A percentile compares a stretch with the other conserved stretches of the same genome.
Conservation (phyloP, 2,113 vertebrate genomes). For the Callospermophilus lateralis region DNA sequence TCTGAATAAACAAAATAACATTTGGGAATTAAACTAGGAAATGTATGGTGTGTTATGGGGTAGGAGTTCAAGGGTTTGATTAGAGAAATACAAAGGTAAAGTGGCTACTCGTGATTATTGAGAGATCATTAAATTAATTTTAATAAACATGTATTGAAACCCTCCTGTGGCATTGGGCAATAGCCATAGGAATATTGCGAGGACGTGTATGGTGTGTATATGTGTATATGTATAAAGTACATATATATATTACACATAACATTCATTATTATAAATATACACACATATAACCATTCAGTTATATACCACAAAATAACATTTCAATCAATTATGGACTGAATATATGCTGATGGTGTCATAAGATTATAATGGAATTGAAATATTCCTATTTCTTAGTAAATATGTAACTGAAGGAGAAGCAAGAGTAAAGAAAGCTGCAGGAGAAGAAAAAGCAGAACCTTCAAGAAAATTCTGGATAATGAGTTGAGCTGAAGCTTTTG, state of each 20-base stretch:
- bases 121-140: not conserved
- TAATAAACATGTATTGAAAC: not conserved
- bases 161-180: not conserved
- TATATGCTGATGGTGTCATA: not conserved
- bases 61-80: not conserved
- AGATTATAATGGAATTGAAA: not conserved
- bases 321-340: not conserved
- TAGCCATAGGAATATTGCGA: not conserved
- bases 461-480: not conserved
- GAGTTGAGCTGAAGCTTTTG: not conserved
- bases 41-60: not conserved
- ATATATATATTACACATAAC: too few relatives aligned
- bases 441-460: not conserved
- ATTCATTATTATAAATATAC: not conserved
- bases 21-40: not conserved
- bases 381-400: not conserved
- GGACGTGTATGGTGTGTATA: not conserved
- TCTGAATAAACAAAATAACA: constrained; percentile 8
- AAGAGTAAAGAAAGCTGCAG: not conserved
- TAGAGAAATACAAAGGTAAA: not conserved
- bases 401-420: not conserved
- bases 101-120: not conserved
- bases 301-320: fast-evolving
- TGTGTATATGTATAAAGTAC: not conserved
- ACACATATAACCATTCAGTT: not conserved